phyloP scores from a whole-genome alignment of 2,113 vertebrate genomes.

The Orthochromis malagaraziensis region DNA sequence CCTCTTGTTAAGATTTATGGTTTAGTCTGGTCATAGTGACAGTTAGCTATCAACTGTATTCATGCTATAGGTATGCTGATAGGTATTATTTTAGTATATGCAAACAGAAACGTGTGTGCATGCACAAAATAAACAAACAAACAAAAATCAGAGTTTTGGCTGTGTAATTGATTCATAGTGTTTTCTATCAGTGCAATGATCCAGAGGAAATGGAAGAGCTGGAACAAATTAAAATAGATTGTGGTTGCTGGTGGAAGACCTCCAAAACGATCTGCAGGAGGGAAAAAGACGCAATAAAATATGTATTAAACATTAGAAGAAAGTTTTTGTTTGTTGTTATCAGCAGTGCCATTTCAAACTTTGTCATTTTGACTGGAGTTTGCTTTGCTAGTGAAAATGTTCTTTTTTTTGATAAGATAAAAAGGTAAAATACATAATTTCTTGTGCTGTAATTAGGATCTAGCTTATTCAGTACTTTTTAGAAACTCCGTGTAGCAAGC shows the following conservation, averaged over 20 bases:
- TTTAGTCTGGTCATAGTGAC: neutral
- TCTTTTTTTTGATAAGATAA: neutral
- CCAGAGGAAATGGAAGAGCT: neutral
- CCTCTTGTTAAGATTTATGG: neutral
- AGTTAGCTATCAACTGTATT: neutral
- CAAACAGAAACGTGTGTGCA: neutral
- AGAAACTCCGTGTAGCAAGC: neutral
- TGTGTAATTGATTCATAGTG: neutral
- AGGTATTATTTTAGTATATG: neutral
- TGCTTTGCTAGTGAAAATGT: neutral
- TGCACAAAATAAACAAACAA: neutral
- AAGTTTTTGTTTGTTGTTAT: neutral
- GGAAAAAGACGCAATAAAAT: neutral
- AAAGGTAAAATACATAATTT: neutral
- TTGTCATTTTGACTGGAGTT: neutral
- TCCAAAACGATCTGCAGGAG: neutral
- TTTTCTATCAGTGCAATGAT: neutral
- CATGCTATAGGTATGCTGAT: neutral
- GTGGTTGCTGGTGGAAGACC: neutral
- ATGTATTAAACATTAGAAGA: neutral
- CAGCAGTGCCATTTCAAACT: neutral
- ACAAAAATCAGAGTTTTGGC: neutral
- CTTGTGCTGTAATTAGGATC: neutral
- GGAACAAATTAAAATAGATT: neutral
- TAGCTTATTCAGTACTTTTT: neutral